Base-by-base conservation (phyloP, 2,113 vertebrate species). In the Poeciliopsis prolifica region DNA sequence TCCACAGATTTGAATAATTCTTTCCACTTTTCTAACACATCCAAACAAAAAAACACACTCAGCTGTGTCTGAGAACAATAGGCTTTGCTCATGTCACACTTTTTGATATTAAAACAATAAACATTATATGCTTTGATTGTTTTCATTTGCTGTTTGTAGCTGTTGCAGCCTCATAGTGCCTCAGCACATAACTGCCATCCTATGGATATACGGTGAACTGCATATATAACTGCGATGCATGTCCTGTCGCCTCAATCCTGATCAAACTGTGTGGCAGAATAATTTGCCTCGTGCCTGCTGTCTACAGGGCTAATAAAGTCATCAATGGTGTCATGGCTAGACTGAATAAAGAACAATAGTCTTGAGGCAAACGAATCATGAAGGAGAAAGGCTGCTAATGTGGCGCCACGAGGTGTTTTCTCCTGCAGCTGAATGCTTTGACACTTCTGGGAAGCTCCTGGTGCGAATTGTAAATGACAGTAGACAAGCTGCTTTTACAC, bases 151-250 rank as follows among this genome's bases (percentile, higher is more conserved):
- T 77, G 61, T 75, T 63, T 24, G 68, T 30, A 54, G 54, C 75
- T 54, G 68, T 42, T 48, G 31, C 40, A 69, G 68, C 9, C 58
- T 51, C 13, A 13, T 68, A 73, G 76, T 86, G 80, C 44, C 48
- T 91, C 78, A 79, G 86, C 75, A 42, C 84, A 88, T 88, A 79
- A 86, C 91, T 92, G 91, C 90, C 92, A 77, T 87, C 92, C 84
- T 63, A 86, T 90, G 93, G 91, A 84, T 72, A 81, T 70, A 77
- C 12, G 3, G 79, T 72, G 86, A 79, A 88, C 86, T 91, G 74
- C 90, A 90, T 69, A 67, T 31, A 79, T 73, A 33, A 17, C 35
- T 85, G 84, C 8, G 75, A 71, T 54, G 11, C 12, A 24, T 4
- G 4, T 54, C 26, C 44, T 19, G 17, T 58, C 24, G 22, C 19